phyloP scores from a whole-genome alignment of 2,113 vertebrate genomes.

The Alectura lathami region DNA sequence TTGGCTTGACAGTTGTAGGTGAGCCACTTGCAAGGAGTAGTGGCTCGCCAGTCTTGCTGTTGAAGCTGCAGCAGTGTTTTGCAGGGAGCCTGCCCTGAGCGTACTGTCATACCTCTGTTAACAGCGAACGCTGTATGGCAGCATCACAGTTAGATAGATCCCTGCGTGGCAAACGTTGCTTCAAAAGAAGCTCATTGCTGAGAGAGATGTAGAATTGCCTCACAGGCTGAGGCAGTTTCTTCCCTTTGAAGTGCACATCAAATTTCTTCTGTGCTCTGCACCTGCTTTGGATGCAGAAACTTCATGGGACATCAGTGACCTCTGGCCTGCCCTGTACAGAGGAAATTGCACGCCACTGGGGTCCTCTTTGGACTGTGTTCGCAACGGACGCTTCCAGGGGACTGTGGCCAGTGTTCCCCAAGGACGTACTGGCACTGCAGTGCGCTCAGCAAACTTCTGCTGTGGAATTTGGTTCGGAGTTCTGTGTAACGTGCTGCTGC shows the following conservation, averaged over 20 bases:
- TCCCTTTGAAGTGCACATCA: slow-evolving; percentile 15
- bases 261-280: background rate
- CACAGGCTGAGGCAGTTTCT: background rate
- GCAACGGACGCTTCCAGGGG: background rate
- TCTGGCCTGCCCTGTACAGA: background rate
- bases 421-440: accelerated
- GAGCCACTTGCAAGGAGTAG: background rate
- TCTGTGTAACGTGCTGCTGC: accelerated
- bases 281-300: background rate
- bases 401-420: background rate
- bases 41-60: too few relatives aligned
- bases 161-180: background rate
- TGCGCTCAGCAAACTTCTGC: background rate
- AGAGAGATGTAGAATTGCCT: background rate
- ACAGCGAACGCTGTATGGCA: background rate
- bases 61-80: background rate
- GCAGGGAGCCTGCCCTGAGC: background rate
- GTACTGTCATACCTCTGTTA: background rate
- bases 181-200: background rate
- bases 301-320: background rate
- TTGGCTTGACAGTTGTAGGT: background rate
- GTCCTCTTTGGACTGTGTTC: background rate
- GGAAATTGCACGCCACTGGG: background rate
- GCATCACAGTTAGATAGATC: background rate
- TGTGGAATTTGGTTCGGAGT: accelerated